Evolutionary conservation across 2,888 invertebrate genomes (phyloP), one percentile per base, ranked within the genome.

Genomic region (Troides oblongomaculatus): DNA sequence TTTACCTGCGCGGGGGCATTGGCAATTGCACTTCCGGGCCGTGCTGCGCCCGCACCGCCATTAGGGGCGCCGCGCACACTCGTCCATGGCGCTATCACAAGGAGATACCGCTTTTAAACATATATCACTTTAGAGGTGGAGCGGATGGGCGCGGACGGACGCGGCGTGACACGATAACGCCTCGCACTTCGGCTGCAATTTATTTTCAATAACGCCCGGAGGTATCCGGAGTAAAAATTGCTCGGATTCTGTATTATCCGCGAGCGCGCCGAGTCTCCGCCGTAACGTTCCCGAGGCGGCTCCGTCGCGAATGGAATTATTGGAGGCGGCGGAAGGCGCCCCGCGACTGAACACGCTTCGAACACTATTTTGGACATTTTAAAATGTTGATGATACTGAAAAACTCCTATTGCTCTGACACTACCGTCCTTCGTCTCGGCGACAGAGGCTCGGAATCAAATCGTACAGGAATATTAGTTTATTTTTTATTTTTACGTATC

Each of bases 131-230:
- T 12, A 63, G 70, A 64, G 53, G 12, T 25, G 62, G n/a, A 60
- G 25, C 60, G 58, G 66, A 23, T 23, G 58, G 30, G 65, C 43
- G 18, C 69, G 58, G 66, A 23, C 39, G 58, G 30, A 58, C 56
- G 18, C 69, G n/a, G 57, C 30, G 30, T 30, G 30, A 30, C 30
- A 5, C 30, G 30, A 30, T 30, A 30, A 30, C 5, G 30, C 30
- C 30, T 30, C 39, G 57, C 36, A 64, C 50, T 36, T 36, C 62
- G 59, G 63, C 46, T 66, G 66, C 70, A 63, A 70, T 70, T 70
- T 70, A 66, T 70, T 70, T 66, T 66, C 70, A 70, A 70, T 70
- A 70, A 70, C 70, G 66, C 70, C 66, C 59, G 59, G 56, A 66
- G 70, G 56, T 63, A 66, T 70, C 62, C n/a, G 59, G 39, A 62